phyloP scores from a whole-genome alignment of 2,113 vertebrate species.

The Phalacrocorax pelagicus region DNA sequence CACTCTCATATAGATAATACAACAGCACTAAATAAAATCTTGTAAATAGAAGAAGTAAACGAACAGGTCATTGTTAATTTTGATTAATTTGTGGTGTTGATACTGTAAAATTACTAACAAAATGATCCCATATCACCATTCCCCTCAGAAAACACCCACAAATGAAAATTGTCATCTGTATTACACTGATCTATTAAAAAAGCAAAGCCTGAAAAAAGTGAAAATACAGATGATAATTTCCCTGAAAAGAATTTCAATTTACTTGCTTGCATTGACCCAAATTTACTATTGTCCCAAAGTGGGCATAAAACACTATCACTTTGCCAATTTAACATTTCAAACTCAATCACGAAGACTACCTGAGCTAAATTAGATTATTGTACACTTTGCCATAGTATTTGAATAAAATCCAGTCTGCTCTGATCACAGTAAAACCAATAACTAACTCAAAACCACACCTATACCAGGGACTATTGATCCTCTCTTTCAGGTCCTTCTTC shows the following conservation, averaged over 20 bases:
- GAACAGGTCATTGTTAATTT: not conserved
- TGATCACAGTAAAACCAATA: not conserved
- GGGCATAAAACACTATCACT: not conserved
- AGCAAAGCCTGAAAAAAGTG: not conserved
- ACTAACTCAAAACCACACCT: not conserved
- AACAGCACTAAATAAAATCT: not conserved
- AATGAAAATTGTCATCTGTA: not conserved
- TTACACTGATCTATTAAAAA: not conserved
- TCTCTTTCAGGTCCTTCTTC: not conserved
- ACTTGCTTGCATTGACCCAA: not conserved
- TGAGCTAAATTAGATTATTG: not conserved
- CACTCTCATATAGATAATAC: not conserved
- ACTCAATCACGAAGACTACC: not conserved
- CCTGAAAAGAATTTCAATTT: not conserved
- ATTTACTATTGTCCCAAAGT: not conserved
- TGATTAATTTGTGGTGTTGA: not conserved
- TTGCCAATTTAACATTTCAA: not conserved
- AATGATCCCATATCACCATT: not conserved
- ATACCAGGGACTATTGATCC: not conserved
- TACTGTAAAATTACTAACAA: not conserved
- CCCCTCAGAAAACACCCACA: not conserved
- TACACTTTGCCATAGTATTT: not conserved
- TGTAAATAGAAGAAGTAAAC: not conserved
- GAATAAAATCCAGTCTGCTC: not conserved
- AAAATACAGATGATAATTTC: not conserved